Base-by-base conservation (phyloP, 2,797 vertebrate genomes). In the Percopsis omiscomaycus region DNA sequence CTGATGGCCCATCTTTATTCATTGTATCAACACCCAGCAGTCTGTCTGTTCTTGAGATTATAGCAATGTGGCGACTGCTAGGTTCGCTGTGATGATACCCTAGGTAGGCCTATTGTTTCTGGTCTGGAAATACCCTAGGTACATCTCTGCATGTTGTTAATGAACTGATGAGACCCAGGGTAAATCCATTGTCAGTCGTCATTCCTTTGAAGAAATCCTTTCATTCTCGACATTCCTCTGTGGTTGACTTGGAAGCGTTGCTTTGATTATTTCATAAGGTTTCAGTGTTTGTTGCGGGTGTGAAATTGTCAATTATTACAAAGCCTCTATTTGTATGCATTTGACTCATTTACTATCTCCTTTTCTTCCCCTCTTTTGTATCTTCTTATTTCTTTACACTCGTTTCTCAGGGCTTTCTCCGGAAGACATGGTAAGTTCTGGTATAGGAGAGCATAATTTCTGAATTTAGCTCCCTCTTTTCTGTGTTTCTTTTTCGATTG, bases 391-490 rank as follows among this genome's bases (percentile, higher is more conserved):
- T 55, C 11, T 16, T 29, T 3, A 49, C n/a, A 28, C 15, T 67
- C 12, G 13, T 48, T 55, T 72, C 63, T 27, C 68, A 98, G 96
- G 90, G 97, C 96, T n/a, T 92, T 98, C 67, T 98, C 96, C 22
- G 96, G 96, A 86, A 93, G 96, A 83, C 95, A 98, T 27, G 96
- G 96, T 98, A 89, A 81, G 95, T 93, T 66, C 4, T 48, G 27
- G 14, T 32, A 8, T 3, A 14, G 13, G 15, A 49, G 3, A 44
- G 6, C 46, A n/a, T 6, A 28, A 0, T 22, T 4, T 16, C n/a
- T 22, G 28, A 13, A 37, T 55, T 55, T 32, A 29, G 22, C 10
- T 4, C 1, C 52, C 13, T 42, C 47, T 46, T 54, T 47, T 46
- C 55, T 15, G 15, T 15, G 15, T 48, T 12, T 6, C 0, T 10